These are phyloP conservation scores for Amyelois transitella DNA, from an alignment of 1,140 invertebrate genomes.

Conservation along the genomic window DNA sequence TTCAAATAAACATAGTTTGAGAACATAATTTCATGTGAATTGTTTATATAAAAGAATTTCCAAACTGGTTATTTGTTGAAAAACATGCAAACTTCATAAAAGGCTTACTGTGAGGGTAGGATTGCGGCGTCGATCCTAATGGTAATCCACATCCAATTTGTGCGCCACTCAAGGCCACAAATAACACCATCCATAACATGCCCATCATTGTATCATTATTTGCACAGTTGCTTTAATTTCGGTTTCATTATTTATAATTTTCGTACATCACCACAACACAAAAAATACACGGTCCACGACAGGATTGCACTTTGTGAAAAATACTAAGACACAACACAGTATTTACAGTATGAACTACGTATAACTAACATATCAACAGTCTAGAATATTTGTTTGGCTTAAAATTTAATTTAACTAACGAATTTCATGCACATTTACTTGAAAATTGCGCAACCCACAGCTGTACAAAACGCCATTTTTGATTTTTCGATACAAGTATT, in stretches of 20 bases:
- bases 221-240: slow-evolving; percentile 65
- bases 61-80: slow-evolving; percentile 1
- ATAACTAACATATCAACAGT: slow-evolving; percentile 45
- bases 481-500: slow-evolving; percentile 61
- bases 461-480: slow-evolving; percentile 73
- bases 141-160: slow-evolving; percentile 55
- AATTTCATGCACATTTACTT: slow-evolving; percentile 67
- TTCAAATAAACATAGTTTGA: too few species aligned
- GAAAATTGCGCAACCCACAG: slow-evolving; percentile 72
- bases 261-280: slow-evolving; percentile 70
- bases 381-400: slow-evolving; percentile 43
- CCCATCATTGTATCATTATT: slow-evolving; percentile 68
- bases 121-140: slow-evolving; percentile 51
- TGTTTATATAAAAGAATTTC: neutral
- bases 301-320: slow-evolving; percentile 46
- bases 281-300: slow-evolving; percentile 70
- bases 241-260: slow-evolving; percentile 70
- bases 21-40: too few species aligned
- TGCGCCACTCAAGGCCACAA: slow-evolving; percentile 53
- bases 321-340: slow-evolving; percentile 38
- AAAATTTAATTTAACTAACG: slow-evolving; percentile 47
- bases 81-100: slow-evolving; percentile 30
- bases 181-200: slow-evolving; percentile 64
- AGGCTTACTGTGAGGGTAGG: slow-evolving; percentile 64
- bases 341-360: slow-evolving; percentile 37